phyloP scores from a whole-genome alignment of 2,113 vertebrate genomes.

The Ceuthmochares aereus region DNA sequence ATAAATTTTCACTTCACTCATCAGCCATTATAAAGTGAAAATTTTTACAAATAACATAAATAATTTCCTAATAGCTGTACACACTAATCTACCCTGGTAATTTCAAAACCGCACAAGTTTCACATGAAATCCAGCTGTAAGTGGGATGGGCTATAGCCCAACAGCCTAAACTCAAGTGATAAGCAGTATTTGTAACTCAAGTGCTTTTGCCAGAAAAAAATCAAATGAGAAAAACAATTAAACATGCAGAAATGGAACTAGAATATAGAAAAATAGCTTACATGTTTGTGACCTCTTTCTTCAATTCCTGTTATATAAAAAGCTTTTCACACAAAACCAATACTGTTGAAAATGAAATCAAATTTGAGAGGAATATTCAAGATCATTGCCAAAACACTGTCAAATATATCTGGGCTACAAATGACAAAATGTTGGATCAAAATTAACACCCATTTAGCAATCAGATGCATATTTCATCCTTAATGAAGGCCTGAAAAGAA shows the following conservation, averaged over 20 bases:
- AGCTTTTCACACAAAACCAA: background rate
- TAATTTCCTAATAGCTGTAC: background rate
- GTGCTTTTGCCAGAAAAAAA: background rate
- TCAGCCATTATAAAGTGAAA: background rate
- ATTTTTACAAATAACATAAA: background rate
- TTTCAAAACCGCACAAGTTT: background rate
- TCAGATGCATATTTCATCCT: conserved; percentile 83
- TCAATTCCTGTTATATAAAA: background rate
- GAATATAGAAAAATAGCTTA: background rate
- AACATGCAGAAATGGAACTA: background rate
- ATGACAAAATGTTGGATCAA: conserved; percentile 68
- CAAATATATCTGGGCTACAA: conserved; percentile 21
- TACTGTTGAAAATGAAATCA: background rate
- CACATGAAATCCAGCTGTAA: background rate
- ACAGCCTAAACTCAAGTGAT: background rate
- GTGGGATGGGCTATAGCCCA: background rate
- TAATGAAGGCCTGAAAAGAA: conserved; percentile 83
- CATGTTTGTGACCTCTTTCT: background rate
- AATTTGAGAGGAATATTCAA: background rate
- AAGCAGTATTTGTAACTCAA: background rate
- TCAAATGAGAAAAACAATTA: background rate
- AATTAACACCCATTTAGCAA: conserved; percentile 80
- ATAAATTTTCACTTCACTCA: background rate
- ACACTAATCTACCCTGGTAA: background rate
- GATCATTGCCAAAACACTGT: background rate